phyloP scores from a whole-genome alignment of 2,113 vertebrate genomes.

The Clinocottus analis region DNA sequence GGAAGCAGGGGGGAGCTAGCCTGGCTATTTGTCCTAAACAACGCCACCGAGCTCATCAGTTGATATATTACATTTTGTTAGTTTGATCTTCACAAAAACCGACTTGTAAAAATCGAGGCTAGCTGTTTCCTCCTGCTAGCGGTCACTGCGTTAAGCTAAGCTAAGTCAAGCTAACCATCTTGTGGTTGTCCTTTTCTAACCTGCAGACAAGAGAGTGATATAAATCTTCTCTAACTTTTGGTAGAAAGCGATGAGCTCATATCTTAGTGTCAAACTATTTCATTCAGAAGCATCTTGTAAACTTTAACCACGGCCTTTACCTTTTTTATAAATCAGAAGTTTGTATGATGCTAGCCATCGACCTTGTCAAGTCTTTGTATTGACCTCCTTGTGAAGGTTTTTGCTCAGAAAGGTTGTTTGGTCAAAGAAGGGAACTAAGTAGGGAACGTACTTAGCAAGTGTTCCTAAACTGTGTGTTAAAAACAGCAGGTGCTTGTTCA shows the following conservation, averaged over 20 bases:
- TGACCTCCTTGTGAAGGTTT: background rate
- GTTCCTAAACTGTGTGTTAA: background rate
- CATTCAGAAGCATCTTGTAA: background rate
- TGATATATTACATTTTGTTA: background rate
- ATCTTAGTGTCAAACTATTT: background rate
- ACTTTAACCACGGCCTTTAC: background rate
- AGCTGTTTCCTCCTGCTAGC: background rate
- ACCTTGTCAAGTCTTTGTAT: background rate
- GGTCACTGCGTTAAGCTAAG: background rate
- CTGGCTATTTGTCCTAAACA: background rate
- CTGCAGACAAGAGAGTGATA: background rate
- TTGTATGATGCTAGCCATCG: background rate
- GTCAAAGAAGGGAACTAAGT: constrained; percentile 26
- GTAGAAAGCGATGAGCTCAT: background rate
- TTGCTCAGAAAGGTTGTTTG: background rate
- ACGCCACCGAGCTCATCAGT: background rate
- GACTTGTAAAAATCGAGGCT: background rate
- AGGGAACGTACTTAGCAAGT: background rate
- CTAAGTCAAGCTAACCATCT: background rate
- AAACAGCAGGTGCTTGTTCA: background rate
- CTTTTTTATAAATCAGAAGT: background rate
- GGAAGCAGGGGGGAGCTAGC: background rate
- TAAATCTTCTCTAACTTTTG: background rate
- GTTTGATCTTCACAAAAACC: background rate
- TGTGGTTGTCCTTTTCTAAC: too few species aligned